A percentile compares a stretch with the other conserved stretches of the same genome.
Conservation (phyloP, 2,797 vertebrate species). For the Adrianichthys oophorus region DNA sequence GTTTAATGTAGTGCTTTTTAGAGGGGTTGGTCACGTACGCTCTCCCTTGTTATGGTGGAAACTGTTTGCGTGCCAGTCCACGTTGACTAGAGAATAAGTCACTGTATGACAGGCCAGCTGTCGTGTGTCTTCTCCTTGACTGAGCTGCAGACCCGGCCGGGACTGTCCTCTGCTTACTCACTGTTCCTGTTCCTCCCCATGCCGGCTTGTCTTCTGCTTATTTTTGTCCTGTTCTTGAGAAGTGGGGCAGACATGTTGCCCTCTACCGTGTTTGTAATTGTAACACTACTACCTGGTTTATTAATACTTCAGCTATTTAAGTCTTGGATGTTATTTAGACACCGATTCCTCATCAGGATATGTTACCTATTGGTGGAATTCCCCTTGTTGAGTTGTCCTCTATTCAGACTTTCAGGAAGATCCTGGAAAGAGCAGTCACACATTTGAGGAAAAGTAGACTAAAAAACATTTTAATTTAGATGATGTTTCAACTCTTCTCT, state of each 20-base stretch:
- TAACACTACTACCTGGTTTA: conserved; percentile 9
- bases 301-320: conserved; percentile 15
- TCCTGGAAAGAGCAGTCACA: no score
- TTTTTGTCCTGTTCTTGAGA: conserved; percentile 36
- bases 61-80: conserved; percentile 23
- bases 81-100: conserved; percentile 74
- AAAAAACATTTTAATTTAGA: no score
- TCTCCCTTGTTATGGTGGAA: conserved; percentile 13
- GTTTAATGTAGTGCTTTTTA: conserved; percentile 4
- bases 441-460: no score
- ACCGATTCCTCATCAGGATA: conserved; percentile 18
- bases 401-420: neutral
- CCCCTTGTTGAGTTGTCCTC: conserved; percentile 17
- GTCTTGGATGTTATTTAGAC: conserved; percentile 22
- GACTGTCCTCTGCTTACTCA: conserved; percentile 54
- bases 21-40: neutral
- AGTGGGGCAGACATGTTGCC: conserved; percentile 14
- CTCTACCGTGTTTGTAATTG: conserved; percentile 6
- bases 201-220: conserved; percentile 22
- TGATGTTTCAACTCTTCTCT: neutral
- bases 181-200: conserved; percentile 23
- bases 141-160: conserved; percentile 52
- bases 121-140: conserved; percentile 68
- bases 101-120: conserved; percentile 82
- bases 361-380: conserved; percentile 32